Evolutionary conservation across 2,888 invertebrate species (phyloP), one percentile per base, ranked within the genome.

Genomic region (Lochmaea crataegi): DNA sequence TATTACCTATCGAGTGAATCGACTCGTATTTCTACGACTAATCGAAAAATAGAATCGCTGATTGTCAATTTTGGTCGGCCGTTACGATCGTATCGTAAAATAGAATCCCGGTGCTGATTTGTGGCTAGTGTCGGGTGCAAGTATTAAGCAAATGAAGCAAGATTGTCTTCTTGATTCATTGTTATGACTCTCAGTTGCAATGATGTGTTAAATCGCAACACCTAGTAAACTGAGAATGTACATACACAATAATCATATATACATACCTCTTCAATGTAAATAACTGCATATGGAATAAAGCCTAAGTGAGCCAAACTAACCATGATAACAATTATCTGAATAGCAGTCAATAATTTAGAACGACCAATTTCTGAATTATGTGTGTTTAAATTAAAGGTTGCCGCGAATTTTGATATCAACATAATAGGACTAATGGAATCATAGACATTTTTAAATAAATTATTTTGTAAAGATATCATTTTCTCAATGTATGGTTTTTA

Each of bases 201-300:
- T n/a, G n/a, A n/a, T n/a, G n/a, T n/a, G n/a, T n/a, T n/a, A n/a
- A n/a, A n/a, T 22, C 2, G 22, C 22, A 22, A 2, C 22, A 22
- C 22, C 22, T 22, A 22, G 22, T 22, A 22, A 22, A 22, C 22
- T 22, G 22, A 22, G 1, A 22, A 22, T 22, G n/a, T n/a, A n/a
- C n/a, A n/a, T n/a, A 1, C 22, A 22, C 22, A 22, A 22, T 22
- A 22, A 22, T 22, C 26, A 32, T 3, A 5, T 32, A 11, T 61
- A 66, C 68, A 53, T 72, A 76, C 76, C 75, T 69, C 65, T 65
- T 76, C 76, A 38, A 76, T 61, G 45, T 75, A 61, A 26, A 76
- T 76, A 26, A 76, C 70, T 22, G 71, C 76, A 61, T 75, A 76
- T 0, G 76, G 76, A 58, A 76, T 73, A 53, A 76, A 76, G 26